Evolutionary conservation across 1,140 invertebrate species (phyloP).

Genomic region (Pteromalus puparum): DNA sequence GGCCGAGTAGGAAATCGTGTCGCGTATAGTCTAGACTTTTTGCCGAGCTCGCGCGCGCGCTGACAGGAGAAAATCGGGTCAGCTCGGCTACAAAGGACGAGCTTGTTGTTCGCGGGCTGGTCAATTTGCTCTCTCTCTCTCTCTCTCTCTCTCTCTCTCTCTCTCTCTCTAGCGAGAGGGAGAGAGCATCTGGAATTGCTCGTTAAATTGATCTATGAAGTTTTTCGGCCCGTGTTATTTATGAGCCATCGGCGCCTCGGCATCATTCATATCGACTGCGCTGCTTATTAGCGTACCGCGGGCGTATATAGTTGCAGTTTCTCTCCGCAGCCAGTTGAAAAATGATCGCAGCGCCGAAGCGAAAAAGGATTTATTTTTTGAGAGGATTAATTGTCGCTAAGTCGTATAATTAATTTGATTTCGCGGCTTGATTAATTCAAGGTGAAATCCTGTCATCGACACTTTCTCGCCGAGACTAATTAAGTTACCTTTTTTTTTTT

Average conservation of each 20-base stretch:
- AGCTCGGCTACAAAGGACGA: constrained; percentile 34
- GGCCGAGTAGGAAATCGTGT: constrained; percentile 32
- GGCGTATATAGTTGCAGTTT: not conserved
- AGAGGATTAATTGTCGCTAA: not conserved
- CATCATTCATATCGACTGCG: not conserved
- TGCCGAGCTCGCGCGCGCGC: not conserved
- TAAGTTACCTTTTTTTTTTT: not conserved
- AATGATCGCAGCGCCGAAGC: not conserved
- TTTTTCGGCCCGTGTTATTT: not conserved
- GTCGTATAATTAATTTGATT: not conserved
- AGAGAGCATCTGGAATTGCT: constrained; percentile 28
- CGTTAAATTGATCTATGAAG: constrained; percentile 10
- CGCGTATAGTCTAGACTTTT: constrained; percentile 30
- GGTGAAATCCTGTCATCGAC: not conserved
- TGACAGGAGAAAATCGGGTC: constrained; percentile 42
- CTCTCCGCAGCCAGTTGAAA: not conserved
- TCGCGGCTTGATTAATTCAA: not conserved
- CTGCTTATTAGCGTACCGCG: not conserved
- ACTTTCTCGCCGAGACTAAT: not conserved
- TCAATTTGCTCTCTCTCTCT: constrained; percentile 18
- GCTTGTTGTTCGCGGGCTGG: not conserved
- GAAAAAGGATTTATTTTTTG: not conserved
- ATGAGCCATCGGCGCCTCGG: not conserved
- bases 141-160: not conserved
- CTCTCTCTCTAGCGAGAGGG: too few species aligned